Percentiles rank a stretch among this genome's conserved stretches.
Evolutionary conservation across 2,797 vertebrate genomes (phyloP).

Genomic region (Tokudaia tokunoshimensis): DNA sequence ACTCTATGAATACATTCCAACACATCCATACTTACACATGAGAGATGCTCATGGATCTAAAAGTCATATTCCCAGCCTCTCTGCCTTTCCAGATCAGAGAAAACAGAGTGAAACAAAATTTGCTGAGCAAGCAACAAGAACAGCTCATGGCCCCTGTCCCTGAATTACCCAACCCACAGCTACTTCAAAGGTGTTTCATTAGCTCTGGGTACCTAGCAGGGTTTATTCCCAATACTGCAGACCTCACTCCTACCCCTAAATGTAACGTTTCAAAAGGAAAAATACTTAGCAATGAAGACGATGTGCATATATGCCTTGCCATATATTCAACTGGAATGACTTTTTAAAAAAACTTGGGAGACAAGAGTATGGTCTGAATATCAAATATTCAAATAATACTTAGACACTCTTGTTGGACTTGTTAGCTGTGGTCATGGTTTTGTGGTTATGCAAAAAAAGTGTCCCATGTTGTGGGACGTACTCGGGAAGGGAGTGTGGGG

Average conservation of each 20-base stretch:
- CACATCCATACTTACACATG: neutral
- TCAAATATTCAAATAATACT: neutral
- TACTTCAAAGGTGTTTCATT: neutral
- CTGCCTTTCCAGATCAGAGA: constrained; percentile 35
- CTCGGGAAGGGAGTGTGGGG: constrained; percentile 44
- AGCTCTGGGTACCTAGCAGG: neutral
- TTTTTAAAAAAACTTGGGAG: neutral
- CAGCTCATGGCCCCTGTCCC: neutral
- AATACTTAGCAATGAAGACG: neutral
- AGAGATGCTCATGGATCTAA: neutral
- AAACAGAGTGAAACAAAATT: constrained; percentile 25
- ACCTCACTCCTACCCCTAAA: fast-evolving
- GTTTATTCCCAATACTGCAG: neutral
- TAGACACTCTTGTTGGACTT: neutral
- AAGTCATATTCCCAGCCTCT: constrained; percentile 36
- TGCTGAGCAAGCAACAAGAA: neutral
- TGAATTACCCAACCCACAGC: neutral
- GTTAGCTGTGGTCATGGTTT: constrained; percentile 49
- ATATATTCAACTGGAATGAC: neutral
- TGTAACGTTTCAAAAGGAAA: neutral
- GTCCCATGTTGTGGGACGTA: constrained; percentile 26
- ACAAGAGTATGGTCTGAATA: neutral
- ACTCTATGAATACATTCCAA: constrained; percentile 37
- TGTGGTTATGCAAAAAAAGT: constrained; percentile 61
- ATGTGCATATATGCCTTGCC: neutral